These are phyloP conservation scores for Girardia tigrina DNA, from an alignment of 2,888 invertebrate genomes.

Conservation along the genomic window DNA sequence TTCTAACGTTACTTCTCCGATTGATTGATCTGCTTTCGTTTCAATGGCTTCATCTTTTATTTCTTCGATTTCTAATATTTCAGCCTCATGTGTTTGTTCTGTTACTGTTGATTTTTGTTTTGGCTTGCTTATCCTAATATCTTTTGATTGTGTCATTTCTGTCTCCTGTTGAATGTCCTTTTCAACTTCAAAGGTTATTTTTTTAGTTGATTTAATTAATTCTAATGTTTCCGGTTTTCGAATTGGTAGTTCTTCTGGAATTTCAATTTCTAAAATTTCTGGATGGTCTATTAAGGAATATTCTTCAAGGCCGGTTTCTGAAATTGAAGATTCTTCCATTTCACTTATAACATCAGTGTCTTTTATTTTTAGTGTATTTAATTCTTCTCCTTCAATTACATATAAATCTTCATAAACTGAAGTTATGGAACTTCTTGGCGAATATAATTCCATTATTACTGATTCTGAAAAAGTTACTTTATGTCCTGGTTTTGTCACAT, in stretches of 20 bases:
- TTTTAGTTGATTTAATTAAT: neutral
- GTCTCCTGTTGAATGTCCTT: neutral
- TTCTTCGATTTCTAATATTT: too few species aligned
- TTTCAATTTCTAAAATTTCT: constrained; percentile 9
- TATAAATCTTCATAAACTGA: neutral
- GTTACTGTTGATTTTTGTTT: too few species aligned
- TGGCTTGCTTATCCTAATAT: too few species aligned
- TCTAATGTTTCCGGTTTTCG: neutral
- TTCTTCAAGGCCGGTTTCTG: neutral
- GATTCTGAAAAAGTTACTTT: constrained; percentile 33
- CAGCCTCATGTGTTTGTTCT: too few species aligned
- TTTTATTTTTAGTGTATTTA: neutral
- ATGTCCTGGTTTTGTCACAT: neutral
- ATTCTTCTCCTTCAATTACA: neutral
- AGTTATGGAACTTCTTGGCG: constrained; percentile 16
- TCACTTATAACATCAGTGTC: neutral
- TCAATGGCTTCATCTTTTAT: too few species aligned
- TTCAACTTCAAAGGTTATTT: neutral
- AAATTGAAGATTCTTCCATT: constrained; percentile 13
- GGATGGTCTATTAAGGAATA: neutral
- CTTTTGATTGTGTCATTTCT: too few species aligned
- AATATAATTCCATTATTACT: constrained; percentile 30
- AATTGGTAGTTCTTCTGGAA: neutral
- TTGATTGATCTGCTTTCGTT: too few species aligned
- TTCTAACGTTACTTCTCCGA: too few species aligned